phyloP scores from a whole-genome alignment of 1,140 invertebrate genomes.

The Eupristina koningsbergeri region DNA sequence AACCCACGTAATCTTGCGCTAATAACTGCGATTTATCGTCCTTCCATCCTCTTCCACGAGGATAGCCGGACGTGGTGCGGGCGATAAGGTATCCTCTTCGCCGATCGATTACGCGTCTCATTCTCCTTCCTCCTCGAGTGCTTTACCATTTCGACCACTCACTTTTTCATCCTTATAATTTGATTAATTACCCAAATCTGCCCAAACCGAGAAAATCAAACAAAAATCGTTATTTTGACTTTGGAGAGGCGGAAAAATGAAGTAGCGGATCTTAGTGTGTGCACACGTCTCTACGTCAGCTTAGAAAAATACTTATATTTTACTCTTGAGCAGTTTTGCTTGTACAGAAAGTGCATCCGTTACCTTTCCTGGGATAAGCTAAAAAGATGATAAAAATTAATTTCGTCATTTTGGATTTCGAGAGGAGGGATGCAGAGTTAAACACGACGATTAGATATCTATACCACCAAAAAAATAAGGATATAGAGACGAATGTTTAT shows the following conservation, averaged over 20 bases:
- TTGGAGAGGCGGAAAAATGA: background rate
- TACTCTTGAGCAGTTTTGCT: background rate
- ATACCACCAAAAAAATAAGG: conserved; percentile 1
- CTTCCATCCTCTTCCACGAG: conserved; percentile 10
- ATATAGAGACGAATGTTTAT: conserved; percentile 47
- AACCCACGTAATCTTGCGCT: conserved; percentile 70
- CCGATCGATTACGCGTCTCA: background rate
- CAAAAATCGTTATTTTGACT: too few relatives aligned
- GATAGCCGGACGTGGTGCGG: background rate
- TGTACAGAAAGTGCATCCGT: background rate
- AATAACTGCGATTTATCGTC: conserved; percentile 73
- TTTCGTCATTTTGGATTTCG: background rate
- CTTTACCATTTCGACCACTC: background rate
- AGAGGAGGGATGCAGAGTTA: conserved; percentile 39
- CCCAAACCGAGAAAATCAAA: too few relatives aligned
- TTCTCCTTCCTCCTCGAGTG: background rate
- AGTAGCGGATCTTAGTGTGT: background rate
- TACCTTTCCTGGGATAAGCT: background rate
- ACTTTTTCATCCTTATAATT: too few relatives aligned
- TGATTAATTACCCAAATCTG: too few relatives aligned
- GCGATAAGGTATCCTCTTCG: background rate
- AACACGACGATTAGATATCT: conserved; percentile 57
- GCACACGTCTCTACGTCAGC: background rate
- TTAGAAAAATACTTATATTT: background rate
- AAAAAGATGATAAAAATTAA: conserved; percentile 16